Conservation (phyloP, 2,797 vertebrate genomes). For the Austrolebias charrua region DNA sequence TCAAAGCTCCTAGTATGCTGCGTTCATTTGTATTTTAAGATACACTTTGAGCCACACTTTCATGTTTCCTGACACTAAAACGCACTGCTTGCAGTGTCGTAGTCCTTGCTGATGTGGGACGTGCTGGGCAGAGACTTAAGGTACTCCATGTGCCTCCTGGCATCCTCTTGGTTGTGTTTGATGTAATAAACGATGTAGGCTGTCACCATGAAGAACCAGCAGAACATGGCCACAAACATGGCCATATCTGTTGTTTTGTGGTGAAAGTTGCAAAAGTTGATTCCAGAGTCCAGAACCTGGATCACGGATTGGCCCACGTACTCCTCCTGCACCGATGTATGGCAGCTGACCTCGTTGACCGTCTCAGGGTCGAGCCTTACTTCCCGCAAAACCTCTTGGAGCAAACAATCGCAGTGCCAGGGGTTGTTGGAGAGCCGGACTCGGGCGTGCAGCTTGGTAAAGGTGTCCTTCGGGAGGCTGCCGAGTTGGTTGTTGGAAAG, state of each 20-base stretch:
- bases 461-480: slow-evolving; percentile 89
- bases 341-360: slow-evolving; percentile 86
- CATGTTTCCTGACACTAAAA: slow-evolving; percentile 55
- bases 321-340: slow-evolving; percentile 80
- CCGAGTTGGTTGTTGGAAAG: slow-evolving; percentile 90
- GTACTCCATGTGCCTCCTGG: slow-evolving; percentile 91
- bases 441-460: slow-evolving; percentile 86
- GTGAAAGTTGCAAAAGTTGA: slow-evolving; percentile 91
- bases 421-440: slow-evolving; percentile 90
- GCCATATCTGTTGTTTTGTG: slow-evolving; percentile 92
- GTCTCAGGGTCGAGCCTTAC: slow-evolving; percentile 91
- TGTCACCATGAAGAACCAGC: slow-evolving; percentile 97
- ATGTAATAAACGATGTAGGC: slow-evolving; percentile 91
- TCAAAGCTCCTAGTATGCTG: background rate
- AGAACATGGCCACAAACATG: slow-evolving; percentile 97
- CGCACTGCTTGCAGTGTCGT: slow-evolving; percentile 76
- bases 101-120: slow-evolving; percentile 73
- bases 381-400: slow-evolving; percentile 90
- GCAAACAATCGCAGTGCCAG: slow-evolving; percentile 92
- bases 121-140: slow-evolving; percentile 92
- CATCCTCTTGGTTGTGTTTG: slow-evolving; percentile 91
- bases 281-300: slow-evolving; percentile 88
- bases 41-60: slow-evolving; percentile 18
- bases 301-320: slow-evolving; percentile 84
- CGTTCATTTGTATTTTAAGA: background rate